These are phyloP conservation scores for Perca schrenkii DNA, from an alignment of 2,113 vertebrate genomes.

Conservation along the genomic window DNA sequence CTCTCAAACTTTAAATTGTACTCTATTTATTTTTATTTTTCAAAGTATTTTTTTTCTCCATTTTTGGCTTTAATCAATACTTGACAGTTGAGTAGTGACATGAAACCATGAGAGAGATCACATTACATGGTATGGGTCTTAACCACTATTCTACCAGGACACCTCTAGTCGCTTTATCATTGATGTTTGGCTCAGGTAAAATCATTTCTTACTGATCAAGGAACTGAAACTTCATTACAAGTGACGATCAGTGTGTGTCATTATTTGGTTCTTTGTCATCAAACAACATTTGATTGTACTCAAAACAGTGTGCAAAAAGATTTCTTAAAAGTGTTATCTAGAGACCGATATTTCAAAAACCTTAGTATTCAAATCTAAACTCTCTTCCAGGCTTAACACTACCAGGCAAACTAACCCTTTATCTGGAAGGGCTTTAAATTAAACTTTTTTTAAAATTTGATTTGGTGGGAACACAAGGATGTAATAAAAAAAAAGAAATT, in stretches of 20 bases:
- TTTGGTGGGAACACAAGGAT: not conserved
- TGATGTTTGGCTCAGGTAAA: not conserved
- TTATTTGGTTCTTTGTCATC: not conserved
- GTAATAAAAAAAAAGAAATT: not conserved
- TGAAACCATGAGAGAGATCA: not conserved
- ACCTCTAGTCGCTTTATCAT: not conserved
- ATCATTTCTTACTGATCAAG: not conserved
- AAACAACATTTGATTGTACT: not conserved
- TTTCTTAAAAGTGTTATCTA: not conserved
- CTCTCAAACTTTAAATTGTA: not conserved
- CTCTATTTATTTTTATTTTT: too few relatives aligned
- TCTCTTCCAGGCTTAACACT: not conserved
- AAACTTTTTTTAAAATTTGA: not conserved
- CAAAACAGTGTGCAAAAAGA: not conserved
- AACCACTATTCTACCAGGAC: not conserved
- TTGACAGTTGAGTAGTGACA: not conserved
- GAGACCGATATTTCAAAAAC: not conserved
- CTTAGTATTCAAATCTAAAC: not conserved
- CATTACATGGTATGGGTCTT: not conserved
- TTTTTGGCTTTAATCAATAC: not conserved
- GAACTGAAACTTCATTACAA: not conserved
- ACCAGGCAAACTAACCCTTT: not conserved
- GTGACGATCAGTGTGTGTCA: not conserved
- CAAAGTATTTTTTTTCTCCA: not conserved
- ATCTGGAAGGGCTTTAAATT: not conserved